Base-by-base conservation (phyloP, 2,113 vertebrate genomes). In the Nerophis ophidion region DNA sequence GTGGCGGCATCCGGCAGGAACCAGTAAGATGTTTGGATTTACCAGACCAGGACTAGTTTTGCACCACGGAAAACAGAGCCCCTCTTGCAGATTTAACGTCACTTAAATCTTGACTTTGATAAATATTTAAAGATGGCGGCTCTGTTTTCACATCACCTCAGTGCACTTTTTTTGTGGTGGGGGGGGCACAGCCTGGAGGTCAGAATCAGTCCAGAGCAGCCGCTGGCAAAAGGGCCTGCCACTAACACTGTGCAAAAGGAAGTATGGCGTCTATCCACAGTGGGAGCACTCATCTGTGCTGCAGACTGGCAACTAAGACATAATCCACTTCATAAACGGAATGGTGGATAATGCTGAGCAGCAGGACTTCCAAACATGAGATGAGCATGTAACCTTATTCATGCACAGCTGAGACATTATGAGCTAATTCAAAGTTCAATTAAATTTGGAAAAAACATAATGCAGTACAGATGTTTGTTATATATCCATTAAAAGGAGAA, bases 51-150 rank as follows among this genome's bases (percentile, higher is more conserved):
- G 64, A 69, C 53, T 34, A 9, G 12, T 47, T 48, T 52, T 53
- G 61, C 38, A 61, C 61, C 56, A 38, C 69, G 58, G 71, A 55
- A 70, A 67, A 68, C 59, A 65, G 40, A 44, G 11, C 40, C 40
- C 26, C 40, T 12, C 40, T 44, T 11, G 40, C 40, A 44, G 52
- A 76, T 35, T 57, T 33, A 62, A 51, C 40, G 42, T 42, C 54
- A 60, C 54, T 38, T 71, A 47, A 49, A 51, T 76, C 47, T 60
- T 51, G 5, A 38, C 51, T 63, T 62, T 58, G 54, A 63, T 80
- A 81, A 79, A 81, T 74, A 80, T 79, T 80, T 70, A 59, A 55
- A 57, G 68, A 63, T 54, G 62, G 68, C 9, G 48, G 61, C 45
- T 65, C 62, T 77, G 68, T 19, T 81, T 66, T 70, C 48, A 48